Evolutionary conservation across 2,797 vertebrate genomes (phyloP).

Genomic region (Gadopsis marmoratus): DNA sequence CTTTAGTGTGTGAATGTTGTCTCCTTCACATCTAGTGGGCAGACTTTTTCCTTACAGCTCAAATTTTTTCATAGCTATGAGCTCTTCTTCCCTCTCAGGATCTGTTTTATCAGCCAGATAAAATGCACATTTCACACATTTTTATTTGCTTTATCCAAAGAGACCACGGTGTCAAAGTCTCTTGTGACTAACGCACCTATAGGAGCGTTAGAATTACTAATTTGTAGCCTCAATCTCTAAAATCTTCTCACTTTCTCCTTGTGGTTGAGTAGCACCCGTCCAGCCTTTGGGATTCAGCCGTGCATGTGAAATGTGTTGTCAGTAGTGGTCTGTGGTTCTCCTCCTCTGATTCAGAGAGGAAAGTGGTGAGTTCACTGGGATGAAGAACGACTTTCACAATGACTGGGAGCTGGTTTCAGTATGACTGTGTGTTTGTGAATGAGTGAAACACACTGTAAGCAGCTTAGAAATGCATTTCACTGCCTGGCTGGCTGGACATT

Average conservation of each 20-base stretch:
- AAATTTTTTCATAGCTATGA: neutral
- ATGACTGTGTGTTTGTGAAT: constrained; percentile 41
- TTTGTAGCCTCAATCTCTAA: neutral
- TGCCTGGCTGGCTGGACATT: neutral
- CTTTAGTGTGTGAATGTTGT: neutral
- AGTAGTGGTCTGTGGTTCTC: constrained; percentile 11
- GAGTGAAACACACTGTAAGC: constrained; percentile 9
- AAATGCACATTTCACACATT: neutral
- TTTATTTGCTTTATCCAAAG: neutral
- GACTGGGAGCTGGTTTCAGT: constrained; percentile 39
- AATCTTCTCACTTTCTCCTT: neutral
- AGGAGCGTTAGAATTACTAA: neutral
- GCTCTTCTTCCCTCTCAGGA: neutral
- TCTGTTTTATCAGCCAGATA: neutral
- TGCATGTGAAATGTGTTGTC: too few relatives aligned
- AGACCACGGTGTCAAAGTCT: neutral
- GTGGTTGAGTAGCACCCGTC: neutral
- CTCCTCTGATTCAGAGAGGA: constrained; percentile 8
- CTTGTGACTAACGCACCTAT: neutral
- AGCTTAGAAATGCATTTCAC: constrained; percentile 17
- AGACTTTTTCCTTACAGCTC: neutral
- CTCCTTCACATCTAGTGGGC: neutral
- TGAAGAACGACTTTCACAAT: constrained; percentile 27
- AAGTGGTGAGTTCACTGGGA: constrained; percentile 2
- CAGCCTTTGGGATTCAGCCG: neutral